Evolutionary conservation across 2,888 invertebrate species (phyloP).

Genomic region (Plutella xylostella): DNA sequence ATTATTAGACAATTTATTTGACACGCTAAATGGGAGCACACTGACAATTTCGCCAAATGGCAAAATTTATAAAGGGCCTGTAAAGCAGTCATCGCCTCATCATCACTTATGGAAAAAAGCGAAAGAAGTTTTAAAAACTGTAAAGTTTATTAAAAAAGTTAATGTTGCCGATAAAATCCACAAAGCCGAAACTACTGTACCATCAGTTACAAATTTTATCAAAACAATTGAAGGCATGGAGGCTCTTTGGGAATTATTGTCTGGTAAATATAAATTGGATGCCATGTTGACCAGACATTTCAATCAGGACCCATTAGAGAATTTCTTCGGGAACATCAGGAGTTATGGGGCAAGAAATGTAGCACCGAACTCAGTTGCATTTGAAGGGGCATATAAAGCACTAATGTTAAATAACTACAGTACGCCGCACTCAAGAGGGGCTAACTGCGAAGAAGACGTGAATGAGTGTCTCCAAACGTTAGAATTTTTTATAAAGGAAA

Average conservation of each 20-base stretch:
- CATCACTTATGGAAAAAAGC: slow-evolving; percentile 1
- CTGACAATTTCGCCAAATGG: not conserved
- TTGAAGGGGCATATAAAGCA: slow-evolving; percentile 5
- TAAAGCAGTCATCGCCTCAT: not conserved
- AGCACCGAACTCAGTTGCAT: not conserved
- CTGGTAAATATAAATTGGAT: slow-evolving; percentile 19
- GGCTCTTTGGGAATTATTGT: slow-evolving; percentile 19
- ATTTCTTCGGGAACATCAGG: slow-evolving; percentile 24
- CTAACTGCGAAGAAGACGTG: slow-evolving; percentile 7
- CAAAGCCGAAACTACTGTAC: slow-evolving; percentile 17
- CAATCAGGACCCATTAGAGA: slow-evolving; percentile 23
- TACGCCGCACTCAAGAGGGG: not conserved
- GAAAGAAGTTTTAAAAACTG: not conserved
- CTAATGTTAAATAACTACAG: slow-evolving; percentile 7
- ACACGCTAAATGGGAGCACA: slow-evolving; percentile 2
- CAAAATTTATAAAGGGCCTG: not conserved
- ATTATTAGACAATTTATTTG: slow-evolving; percentile 8
- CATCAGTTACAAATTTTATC: slow-evolving; percentile 22
- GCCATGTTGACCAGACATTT: slow-evolving; percentile 18
- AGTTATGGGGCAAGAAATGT: slow-evolving; percentile 10
- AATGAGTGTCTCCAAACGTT: not conserved
- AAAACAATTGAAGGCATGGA: slow-evolving; percentile 24
- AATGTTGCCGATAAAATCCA: not conserved
- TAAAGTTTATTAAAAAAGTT: slow-evolving; percentile 1
- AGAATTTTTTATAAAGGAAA: slow-evolving; percentile 4